These are phyloP conservation scores for Ischnura elegans DNA, from an alignment of 2,888 invertebrate genomes.

Conservation along the genomic window DNA sequence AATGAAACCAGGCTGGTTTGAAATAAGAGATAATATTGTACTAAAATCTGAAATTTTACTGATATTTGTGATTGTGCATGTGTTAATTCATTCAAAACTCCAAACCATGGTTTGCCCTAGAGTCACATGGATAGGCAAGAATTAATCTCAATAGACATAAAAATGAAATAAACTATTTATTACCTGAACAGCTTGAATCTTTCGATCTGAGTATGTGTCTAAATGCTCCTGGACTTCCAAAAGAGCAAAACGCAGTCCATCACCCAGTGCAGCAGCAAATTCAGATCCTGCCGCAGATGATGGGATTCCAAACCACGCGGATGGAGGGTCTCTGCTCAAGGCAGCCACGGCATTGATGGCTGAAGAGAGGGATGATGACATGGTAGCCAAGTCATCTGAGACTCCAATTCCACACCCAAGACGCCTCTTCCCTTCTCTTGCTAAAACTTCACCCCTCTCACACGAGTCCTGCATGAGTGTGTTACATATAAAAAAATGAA, in stretches of 20 bases:
- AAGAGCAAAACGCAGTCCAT: constrained; percentile 92
- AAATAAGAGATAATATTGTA: no score
- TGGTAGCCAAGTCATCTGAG: constrained; percentile 51
- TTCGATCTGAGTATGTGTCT: constrained; percentile 95
- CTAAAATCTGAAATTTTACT: no score
- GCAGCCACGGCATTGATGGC: constrained; percentile 81
- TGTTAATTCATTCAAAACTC: no score
- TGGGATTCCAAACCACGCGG: constrained; percentile 87
- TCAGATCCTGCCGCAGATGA: constrained; percentile 48
- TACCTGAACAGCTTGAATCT: constrained; percentile 93
- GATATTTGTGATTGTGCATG: no score
- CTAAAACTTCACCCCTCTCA: constrained; percentile 47
- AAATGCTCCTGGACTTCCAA: constrained; percentile 96
- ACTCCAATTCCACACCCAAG: constrained; percentile 57
- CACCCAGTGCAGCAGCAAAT: constrained; percentile 82
- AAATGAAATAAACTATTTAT: constrained; percentile 69
- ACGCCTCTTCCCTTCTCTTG: constrained; percentile 37
- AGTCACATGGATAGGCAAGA: no score
- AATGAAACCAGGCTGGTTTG: no score
- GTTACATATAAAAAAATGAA: no score
- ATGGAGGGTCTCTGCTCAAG: constrained; percentile 87
- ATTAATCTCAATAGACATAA: no score
- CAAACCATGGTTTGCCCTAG: no score
- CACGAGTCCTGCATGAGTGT: constrained; percentile 12
- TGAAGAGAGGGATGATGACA: constrained; percentile 77